Conservation (phyloP, 23 tunicate species). For the Halocynthia roretzi region DNA sequence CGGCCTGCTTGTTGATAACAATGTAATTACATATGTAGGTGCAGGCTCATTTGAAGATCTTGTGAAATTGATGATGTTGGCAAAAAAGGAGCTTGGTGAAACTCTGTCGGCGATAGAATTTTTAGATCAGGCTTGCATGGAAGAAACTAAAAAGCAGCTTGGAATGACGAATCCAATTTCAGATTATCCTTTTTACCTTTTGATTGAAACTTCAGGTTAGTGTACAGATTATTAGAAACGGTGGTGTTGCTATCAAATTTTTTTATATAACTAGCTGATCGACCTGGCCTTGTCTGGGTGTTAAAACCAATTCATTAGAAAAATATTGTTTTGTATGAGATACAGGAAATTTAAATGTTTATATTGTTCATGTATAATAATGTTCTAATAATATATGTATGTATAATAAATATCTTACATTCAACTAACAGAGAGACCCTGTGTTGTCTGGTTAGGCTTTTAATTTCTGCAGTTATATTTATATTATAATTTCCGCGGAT, state of each 20-base stretch:
- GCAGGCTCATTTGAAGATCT: constrained; percentile 59
- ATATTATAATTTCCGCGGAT: no score
- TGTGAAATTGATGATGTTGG: constrained; percentile 25
- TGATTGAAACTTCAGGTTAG: constrained; percentile 93
- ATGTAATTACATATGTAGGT: constrained; percentile 14
- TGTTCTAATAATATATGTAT: no score
- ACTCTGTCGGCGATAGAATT: constrained; percentile 95
- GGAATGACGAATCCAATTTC: constrained; percentile 67
- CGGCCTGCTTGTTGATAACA: neutral
- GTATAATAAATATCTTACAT: no score
- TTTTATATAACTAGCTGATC: no score
- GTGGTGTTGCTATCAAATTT: no score
- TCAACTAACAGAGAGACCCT: no score
- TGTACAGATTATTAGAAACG: neutral
- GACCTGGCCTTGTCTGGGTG: no score
- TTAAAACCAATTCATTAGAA: neutral
- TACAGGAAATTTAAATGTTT: neutral
- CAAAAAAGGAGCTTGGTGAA: constrained; percentile 59
- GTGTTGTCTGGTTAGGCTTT: no score
- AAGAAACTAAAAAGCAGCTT: constrained; percentile 42
- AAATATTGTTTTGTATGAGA: neutral
- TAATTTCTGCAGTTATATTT: no score
- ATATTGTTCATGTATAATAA: no score
- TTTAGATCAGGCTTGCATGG: constrained; percentile 67
- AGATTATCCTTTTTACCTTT: constrained; percentile 63